Conservation (phyloP, 2,113 vertebrate genomes). For the Phocoena phocoena region DNA sequence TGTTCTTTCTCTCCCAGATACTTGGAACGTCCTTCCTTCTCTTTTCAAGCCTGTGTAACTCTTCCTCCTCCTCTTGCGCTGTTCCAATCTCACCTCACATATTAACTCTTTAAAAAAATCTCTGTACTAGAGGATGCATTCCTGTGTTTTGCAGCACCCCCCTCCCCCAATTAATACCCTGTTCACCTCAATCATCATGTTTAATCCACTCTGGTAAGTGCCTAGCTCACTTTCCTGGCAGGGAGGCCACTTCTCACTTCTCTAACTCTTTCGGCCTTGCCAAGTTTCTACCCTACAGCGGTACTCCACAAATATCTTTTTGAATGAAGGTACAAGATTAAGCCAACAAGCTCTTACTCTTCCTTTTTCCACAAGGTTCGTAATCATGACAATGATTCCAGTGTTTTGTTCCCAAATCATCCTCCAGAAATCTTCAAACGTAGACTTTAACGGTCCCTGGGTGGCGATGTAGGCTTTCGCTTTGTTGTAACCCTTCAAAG, state of each 20-base stretch:
- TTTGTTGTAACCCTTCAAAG: constrained; percentile 96
- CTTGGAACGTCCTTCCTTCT: neutral
- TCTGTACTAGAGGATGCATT: neutral
- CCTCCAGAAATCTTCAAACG: constrained; percentile 99
- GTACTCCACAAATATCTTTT: neutral
- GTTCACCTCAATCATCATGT: neutral
- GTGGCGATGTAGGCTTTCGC: constrained; percentile 97
- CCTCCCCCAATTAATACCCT: neutral
- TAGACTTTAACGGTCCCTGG: constrained; percentile 98
- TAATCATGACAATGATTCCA: constrained; percentile 98
- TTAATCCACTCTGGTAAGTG: neutral
- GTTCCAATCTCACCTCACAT: neutral
- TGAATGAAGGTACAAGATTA: neutral
- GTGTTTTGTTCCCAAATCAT: constrained; percentile 99
- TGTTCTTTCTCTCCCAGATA: neutral
- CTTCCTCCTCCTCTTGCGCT: neutral
- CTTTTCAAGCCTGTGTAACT: neutral
- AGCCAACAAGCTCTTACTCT: constrained; percentile 87
- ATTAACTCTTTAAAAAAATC: neutral
- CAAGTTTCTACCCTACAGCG: neutral
- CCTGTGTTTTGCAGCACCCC: neutral
- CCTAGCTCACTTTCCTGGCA: neutral
- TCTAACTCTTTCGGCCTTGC: neutral
- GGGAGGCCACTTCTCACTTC: neutral
- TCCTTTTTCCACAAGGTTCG: constrained; percentile 99